Percentiles rank a stretch among this genome's conserved stretches.
Conservation (phyloP, 1,140 invertebrate genomes). For the Hypothenemus hampei region DNA sequence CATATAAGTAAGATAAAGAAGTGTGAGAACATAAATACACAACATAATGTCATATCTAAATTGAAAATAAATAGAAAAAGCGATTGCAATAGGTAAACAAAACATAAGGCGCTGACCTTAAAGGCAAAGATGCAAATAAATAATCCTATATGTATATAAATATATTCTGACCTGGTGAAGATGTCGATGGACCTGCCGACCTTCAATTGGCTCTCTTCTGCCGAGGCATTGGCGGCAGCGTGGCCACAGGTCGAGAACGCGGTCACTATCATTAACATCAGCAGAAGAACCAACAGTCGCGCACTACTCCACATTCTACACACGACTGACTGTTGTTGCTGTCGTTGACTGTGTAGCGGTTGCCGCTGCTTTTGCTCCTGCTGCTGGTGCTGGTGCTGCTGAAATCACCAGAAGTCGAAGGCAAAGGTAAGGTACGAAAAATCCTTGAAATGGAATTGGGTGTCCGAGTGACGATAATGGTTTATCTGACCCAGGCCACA, state of each 20-base stretch:
- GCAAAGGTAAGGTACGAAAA: slow-evolving; percentile 18
- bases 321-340: slow-evolving; percentile 29
- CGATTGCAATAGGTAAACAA: too few species aligned
- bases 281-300: slow-evolving; percentile 39
- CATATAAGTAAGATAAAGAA: too few species aligned
- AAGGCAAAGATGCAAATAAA: too few species aligned
- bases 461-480: not conserved
- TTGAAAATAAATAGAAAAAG: too few species aligned
- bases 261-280: slow-evolving; percentile 38
- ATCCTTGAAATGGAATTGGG: slow-evolving; percentile 11
- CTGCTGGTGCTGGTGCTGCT: slow-evolving; percentile 10
- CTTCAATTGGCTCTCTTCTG: slow-evolving; percentile 36
- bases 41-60: too few species aligned
- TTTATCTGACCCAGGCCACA: too few species aligned
- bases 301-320: slow-evolving; percentile 45
- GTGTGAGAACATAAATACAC: too few species aligned
- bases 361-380: slow-evolving; percentile 1
- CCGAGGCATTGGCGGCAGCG: slow-evolving; percentile 12
- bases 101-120: too few species aligned
- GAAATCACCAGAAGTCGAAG: slow-evolving; percentile 18
- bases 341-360: not conserved
- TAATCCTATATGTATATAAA: too few species aligned
- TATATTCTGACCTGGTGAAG: slow-evolving; percentile 32
- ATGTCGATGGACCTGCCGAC: slow-evolving; percentile 43
- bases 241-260: slow-evolving; percentile 22